These are phyloP conservation scores for Coptodon bakossiorum DNA, from an alignment of 2,113 vertebrate species.

Conservation along the genomic window DNA sequence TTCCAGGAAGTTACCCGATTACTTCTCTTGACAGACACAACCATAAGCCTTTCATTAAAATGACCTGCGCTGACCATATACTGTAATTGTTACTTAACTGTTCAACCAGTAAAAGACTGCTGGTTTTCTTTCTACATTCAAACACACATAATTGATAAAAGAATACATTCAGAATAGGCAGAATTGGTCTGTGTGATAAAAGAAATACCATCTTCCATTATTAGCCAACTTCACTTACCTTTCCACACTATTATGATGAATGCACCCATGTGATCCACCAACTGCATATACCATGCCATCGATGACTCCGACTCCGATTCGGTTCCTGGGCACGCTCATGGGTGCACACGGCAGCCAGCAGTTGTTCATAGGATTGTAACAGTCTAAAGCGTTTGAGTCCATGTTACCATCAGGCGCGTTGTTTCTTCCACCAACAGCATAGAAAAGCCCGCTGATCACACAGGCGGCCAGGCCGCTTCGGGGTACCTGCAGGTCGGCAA, in stretches of 20 bases:
- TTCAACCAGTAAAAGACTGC: neutral
- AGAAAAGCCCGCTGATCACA: conserved; percentile 87
- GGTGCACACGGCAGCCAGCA: conserved; percentile 86
- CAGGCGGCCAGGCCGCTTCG: conserved; percentile 87
- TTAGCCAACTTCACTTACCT: conserved; percentile 62
- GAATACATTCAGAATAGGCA: neutral
- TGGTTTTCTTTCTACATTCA: neutral
- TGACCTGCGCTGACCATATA: neutral
- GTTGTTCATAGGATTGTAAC: conserved; percentile 94
- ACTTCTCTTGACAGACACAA: neutral
- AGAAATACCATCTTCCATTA: neutral
- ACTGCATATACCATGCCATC: conserved; percentile 90
- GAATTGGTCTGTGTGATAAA: neutral
- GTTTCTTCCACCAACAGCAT: conserved; percentile 87
- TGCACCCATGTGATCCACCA: conserved; percentile 88
- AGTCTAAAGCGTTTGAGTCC: conserved; percentile 86
- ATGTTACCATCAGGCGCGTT: conserved; percentile 90
- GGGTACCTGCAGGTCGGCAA: conserved; percentile 84
- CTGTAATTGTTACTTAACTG: neutral
- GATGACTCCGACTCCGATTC: conserved; percentile 89
- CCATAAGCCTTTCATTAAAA: neutral
- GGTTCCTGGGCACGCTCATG: conserved; percentile 89
- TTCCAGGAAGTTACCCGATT: conserved; percentile 17
- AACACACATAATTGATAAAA: neutral
- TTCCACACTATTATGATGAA: conserved; percentile 89